Percentiles rank a stretch among this genome's conserved stretches.
Conservation (phyloP, 2,888 invertebrate species). For the Eilema caniola region DNA sequence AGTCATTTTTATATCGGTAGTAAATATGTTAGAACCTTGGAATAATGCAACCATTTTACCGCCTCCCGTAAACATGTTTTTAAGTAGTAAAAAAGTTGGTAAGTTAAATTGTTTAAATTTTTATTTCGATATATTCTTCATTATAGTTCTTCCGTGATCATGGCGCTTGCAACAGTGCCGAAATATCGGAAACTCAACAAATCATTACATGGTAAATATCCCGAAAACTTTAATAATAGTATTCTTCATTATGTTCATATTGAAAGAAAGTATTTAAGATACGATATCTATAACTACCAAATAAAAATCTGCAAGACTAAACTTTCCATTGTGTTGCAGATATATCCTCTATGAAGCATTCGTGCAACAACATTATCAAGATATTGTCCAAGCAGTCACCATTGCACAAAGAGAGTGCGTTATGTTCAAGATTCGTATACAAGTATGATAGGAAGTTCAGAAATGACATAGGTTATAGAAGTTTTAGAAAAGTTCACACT, state of each 20-base stretch:
- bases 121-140: too few species aligned
- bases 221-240: too few species aligned
- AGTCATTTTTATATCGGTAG: not conserved
- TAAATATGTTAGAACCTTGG: constrained; percentile 71
- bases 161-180: too few species aligned
- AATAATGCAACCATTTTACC: constrained; percentile 66
- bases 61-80: constrained; percentile 74
- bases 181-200: too few species aligned
- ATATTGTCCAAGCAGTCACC: constrained; percentile 77
- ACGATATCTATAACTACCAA: too few species aligned
- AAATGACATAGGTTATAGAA: constrained; percentile 85
- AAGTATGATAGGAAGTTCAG: constrained; percentile 87
- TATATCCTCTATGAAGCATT: constrained; percentile 60
- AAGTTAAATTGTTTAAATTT: constrained; percentile 43
- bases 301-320: too few species aligned
- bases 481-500: constrained; percentile 84
- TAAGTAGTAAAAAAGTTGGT: constrained; percentile 58
- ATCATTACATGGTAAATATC: too few species aligned
- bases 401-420: constrained; percentile 84
- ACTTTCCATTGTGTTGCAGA: constrained; percentile 61
- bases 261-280: not conserved
- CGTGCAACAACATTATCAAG: constrained; percentile 63
- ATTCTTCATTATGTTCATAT: not conserved
- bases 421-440: constrained; percentile 86
- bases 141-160: too few species aligned